Evolutionary conservation across 2,797 vertebrate genomes (phyloP).

Genomic region (Acestrorhynchus altus): DNA sequence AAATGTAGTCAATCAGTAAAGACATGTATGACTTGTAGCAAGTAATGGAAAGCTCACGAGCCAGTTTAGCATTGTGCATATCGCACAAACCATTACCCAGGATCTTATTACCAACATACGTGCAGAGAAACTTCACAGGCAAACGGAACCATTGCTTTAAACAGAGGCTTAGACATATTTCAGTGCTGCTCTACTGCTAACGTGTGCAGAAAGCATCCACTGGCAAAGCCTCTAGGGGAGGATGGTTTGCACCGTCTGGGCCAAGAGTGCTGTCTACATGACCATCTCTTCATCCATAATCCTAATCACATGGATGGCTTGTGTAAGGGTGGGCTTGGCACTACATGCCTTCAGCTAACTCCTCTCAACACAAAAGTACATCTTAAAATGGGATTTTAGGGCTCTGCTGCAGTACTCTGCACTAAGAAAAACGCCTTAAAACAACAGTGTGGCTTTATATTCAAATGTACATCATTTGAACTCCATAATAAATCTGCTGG

Average conservation of each 20-base stretch:
- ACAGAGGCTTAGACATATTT: background rate
- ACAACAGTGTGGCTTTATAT: background rate
- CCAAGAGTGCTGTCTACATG: constrained; percentile 22
- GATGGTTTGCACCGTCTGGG: background rate
- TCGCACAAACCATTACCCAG: too few relatives aligned
- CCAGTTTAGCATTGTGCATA: too few relatives aligned
- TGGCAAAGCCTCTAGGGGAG: background rate
- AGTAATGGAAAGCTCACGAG: too few relatives aligned
- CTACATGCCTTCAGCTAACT: constrained; percentile 4
- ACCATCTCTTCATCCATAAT: constrained; percentile 56
- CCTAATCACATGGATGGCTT: constrained; percentile 64
- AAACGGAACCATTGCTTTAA: background rate
- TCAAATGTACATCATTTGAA: too few relatives aligned
- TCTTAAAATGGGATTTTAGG: constrained; percentile 1
- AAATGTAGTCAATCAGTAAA: too few relatives aligned
- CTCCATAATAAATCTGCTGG: too few relatives aligned
- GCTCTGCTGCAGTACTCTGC: background rate
- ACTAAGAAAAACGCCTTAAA: background rate
- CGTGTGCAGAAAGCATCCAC: background rate
- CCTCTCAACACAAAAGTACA: constrained; percentile 2
- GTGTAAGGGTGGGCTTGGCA: constrained; percentile 1
- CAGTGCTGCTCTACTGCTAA: background rate
- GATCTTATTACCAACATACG: too few relatives aligned
- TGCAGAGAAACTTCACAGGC: too few relatives aligned
- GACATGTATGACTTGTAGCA: too few relatives aligned